Evolutionary conservation across 2,797 vertebrate species (phyloP), one percentile per base, ranked within the genome.

Genomic region (Oophaga sylvatica): DNA sequence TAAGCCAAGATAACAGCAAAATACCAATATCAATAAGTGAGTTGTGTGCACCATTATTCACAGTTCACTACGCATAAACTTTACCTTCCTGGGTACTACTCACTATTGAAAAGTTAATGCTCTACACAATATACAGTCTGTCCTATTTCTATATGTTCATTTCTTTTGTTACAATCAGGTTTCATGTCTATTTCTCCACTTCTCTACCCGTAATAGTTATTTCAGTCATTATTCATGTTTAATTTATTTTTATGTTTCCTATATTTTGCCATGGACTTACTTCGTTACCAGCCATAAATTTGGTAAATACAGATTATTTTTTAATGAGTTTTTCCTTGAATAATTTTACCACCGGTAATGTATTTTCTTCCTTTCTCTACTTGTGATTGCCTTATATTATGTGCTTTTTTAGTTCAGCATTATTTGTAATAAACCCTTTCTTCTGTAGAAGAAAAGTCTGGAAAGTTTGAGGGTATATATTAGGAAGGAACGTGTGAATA

Each of bases 261-360:
- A 87, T 87, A 83, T 89, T 89, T 83, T 83, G 56, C 80, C 76
- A 63, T 71, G 73, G 57, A 86, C 78, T 82, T 59, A 79, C 78
- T 62, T 89, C 80, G 83, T 80, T 17, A 63, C 56, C 81, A 71
- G 63, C 56, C 75, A 87, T 89, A 89, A 86, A 86, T 89, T 87
- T 86, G 57, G 84, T 87, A 83, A 86, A 89, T 80, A 89, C 56
- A 65, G 84, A 87, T 89, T 86, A 86, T 60, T 83, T 83, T 89
- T 89, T 86, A 87, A 89, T 89, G 84, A 83, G 63, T 86, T 86
- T 41, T 87, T 71, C 80, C 88, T 83, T 87, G 80, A 87, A 86
- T 89, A 83, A 83, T 75, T 89, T 89, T 87, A 83, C 41, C 31
- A 65, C 41, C 22, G 62, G 56, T 73, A 73, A 63, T 62, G 63